These are phyloP conservation scores for Bubalus kerabau DNA, from an alignment of 2,113 vertebrate genomes.

Conservation along the genomic window DNA sequence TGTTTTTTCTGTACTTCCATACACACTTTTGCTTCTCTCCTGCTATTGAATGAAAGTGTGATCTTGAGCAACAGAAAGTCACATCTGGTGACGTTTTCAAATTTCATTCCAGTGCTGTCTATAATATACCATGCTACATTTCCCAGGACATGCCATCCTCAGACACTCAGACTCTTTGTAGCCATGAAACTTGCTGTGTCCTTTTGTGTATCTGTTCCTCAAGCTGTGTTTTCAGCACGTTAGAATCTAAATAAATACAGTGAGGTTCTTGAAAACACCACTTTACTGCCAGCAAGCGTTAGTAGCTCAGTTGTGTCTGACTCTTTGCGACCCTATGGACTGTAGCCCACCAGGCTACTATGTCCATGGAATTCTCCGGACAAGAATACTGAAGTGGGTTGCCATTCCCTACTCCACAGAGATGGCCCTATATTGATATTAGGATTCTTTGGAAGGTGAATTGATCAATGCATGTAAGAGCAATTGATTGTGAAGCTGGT, in stretches of 20 bases:
- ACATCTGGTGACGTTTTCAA: not conserved
- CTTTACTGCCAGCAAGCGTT: not conserved
- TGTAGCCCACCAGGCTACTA: not conserved
- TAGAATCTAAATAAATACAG: not conserved
- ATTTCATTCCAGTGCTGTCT: not conserved
- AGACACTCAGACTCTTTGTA: not conserved
- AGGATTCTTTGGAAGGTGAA: not conserved
- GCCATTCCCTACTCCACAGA: not conserved
- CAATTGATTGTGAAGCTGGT: not conserved
- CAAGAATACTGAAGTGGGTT: not conserved
- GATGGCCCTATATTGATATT: not conserved
- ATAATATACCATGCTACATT: not conserved
- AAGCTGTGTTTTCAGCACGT: not conserved
- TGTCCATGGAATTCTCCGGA: not conserved
- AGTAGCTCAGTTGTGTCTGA: not conserved
- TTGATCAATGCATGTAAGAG: not conserved
- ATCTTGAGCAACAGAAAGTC: not conserved
- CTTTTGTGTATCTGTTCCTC: not conserved
- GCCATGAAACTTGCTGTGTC: not conserved
- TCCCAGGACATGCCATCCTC: not conserved
- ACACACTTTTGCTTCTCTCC: not conserved
- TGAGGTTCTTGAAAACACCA: not conserved
- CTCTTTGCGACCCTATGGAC: not conserved
- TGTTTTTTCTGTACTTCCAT: not conserved
- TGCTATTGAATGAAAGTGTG: not conserved